Evolutionary conservation across 2,888 invertebrate species (phyloP).

Genomic region (Blastobasis lacticolella): DNA sequence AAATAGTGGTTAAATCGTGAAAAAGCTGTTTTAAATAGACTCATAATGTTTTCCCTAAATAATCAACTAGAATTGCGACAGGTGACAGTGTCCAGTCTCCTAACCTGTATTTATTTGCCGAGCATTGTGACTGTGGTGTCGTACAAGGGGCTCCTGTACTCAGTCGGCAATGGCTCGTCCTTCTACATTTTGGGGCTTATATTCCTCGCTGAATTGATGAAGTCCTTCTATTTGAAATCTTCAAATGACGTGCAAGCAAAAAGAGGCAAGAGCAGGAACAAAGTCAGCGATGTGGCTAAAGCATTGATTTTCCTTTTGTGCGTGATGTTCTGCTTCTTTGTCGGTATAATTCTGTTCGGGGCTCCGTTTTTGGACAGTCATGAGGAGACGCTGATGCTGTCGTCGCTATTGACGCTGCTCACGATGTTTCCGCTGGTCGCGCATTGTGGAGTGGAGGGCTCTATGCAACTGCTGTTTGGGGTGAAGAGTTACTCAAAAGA

Average conservation of each 20-base stretch:
- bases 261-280: slow-evolving; percentile 51
- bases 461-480: slow-evolving; percentile 70
- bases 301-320: slow-evolving; percentile 55
- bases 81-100: slow-evolving; percentile 65
- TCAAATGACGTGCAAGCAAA: slow-evolving; percentile 47
- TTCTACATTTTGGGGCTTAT: slow-evolving; percentile 56
- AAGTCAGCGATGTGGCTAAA: slow-evolving; percentile 66
- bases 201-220: slow-evolving; percentile 70
- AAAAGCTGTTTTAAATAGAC: not conserved
- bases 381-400: slow-evolving; percentile 80
- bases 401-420: slow-evolving; percentile 74
- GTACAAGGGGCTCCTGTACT: slow-evolving; percentile 73
- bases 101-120: slow-evolving; percentile 77
- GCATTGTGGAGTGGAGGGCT: slow-evolving; percentile 74
- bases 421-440: slow-evolving; percentile 78
- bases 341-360: slow-evolving; percentile 78
- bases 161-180: slow-evolving; percentile 73
- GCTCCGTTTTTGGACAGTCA: slow-evolving; percentile 77
- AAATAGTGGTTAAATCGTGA: not conserved
- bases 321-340: slow-evolving; percentile 69
- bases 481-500: slow-evolving; percentile 63
- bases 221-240: slow-evolving; percentile 58
- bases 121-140: slow-evolving; percentile 72
- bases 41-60: slow-evolving; percentile 49
- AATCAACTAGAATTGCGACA: slow-evolving; percentile 55